Base-by-base conservation (phyloP, 1,140 invertebrate genomes). In the Drosophila serrata region DNA sequence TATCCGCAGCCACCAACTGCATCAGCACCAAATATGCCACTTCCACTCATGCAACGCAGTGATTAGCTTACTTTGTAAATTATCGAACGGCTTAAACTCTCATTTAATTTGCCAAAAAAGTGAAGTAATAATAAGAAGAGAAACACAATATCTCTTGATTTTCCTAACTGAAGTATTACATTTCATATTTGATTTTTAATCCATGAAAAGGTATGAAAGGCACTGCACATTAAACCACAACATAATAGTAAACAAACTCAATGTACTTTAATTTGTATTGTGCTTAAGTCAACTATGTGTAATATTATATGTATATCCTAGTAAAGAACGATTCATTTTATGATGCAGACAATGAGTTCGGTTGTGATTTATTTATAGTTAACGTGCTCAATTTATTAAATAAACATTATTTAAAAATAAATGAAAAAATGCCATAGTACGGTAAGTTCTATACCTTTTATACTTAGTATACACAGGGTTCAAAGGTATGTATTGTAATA, bases 41-140 rank as follows among this genome's bases (percentile, higher is more conserved):
- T 46, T 42, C 22, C 33, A 15, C 53, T 58, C 33, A 70, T 43
- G 27, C 68, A 46, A 58, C 48, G 31, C 45, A 55, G 40, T 49
- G 48, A 88, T 77, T 87, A 77, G 84, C 48, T 40, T 51, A 68
- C 74, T 74, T 74, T 87, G 79, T 82, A 80, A 75, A 75, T 60
- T 77, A 22, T 57, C 24, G 12, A 55, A 51, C 35, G 65, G 42
- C 48, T 49, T 64, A 45, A 45, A 61, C 42, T 43, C n/a, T 53
- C 58, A 60, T 81, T 40, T 67, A 63, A 70, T 81, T 78, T 75
- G 74, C 74, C 43, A 81, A 81, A 84, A 65, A 51, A 33, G n/a
- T n/a, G 27, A 46, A 61, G 7, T 61, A 51, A 29, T 31, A 33
- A 40, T 22, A 39, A 48, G 33, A 31, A 31, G 22, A 45, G 33